These are phyloP conservation scores for Sebastes glaucus DNA, from an alignment of 2,797 vertebrate species.

Conservation along the genomic window DNA sequence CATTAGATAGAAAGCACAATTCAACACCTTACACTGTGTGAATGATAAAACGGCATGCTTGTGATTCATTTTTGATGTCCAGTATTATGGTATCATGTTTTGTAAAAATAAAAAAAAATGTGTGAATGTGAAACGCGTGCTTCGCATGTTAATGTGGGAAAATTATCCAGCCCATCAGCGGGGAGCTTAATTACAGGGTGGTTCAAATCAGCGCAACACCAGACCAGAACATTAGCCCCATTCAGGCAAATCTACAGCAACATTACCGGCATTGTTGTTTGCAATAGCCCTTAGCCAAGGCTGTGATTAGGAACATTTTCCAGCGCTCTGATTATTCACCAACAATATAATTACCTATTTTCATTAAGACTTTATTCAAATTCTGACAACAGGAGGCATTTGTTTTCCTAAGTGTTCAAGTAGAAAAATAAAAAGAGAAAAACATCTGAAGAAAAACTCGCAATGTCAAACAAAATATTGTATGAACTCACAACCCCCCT, in stretches of 20 bases:
- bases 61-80: neutral
- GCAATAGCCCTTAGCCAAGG: neutral
- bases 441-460: neutral
- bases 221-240: neutral
- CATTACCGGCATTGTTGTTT: neutral
- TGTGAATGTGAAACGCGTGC: neutral
- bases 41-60: neutral
- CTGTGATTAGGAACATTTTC: neutral
- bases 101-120: neutral
- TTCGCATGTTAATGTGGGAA: neutral
- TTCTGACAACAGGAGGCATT: neutral
- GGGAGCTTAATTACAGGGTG: neutral
- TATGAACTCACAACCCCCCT: neutral
- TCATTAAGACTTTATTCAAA: neutral
- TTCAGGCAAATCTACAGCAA: neutral
- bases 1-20: neutral
- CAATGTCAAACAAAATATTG: neutral
- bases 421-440: neutral
- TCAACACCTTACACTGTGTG: neutral
- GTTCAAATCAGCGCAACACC: neutral
- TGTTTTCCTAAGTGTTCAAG: neutral
- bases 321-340: neutral
- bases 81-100: neutral
- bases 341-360: neutral
- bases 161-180: neutral